Evolutionary conservation across 2,113 vertebrate genomes (phyloP).

Genomic region (Eulemur rufifrons): DNA sequence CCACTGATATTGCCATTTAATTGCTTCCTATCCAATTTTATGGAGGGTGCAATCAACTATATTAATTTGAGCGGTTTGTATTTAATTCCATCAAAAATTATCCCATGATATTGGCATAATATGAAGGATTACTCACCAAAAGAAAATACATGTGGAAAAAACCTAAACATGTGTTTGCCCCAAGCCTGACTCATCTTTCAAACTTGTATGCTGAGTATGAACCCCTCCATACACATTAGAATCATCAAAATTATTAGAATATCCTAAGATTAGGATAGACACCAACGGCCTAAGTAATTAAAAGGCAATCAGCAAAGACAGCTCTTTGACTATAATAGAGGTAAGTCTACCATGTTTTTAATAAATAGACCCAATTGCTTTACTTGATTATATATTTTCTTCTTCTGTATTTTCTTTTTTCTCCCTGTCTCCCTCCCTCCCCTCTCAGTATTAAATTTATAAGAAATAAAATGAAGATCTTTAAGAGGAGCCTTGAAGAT

Average conservation of each 20-base stretch:
- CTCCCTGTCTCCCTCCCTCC: too few species aligned
- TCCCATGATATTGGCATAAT: not conserved
- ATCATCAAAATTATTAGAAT: not conserved
- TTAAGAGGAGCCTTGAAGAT: not conserved
- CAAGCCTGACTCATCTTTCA: not conserved
- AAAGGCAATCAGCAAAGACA: not conserved
- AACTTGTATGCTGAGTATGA: not conserved
- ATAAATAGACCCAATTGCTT: not conserved
- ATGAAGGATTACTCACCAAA: not conserved
- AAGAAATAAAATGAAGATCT: not conserved
- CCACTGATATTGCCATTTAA: not conserved
- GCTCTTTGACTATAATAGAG: not conserved
- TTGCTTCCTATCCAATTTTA: not conserved
- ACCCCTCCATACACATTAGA: not conserved
- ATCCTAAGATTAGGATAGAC: not conserved
- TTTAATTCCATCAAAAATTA: not conserved
- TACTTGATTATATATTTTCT: not conserved
- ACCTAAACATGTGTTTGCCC: not conserved
- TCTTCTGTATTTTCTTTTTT: not conserved
- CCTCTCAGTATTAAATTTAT: not conserved
- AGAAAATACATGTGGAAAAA: not conserved
- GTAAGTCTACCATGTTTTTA: not conserved
- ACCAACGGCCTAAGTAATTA: not conserved
- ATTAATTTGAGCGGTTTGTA: not conserved
- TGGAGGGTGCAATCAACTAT: not conserved